Percentiles rank a stretch among this genome's conserved stretches.
These are phyloP conservation scores for Bubo scandiacus DNA, from an alignment of 2,113 vertebrate genomes.

Conservation along the genomic window DNA sequence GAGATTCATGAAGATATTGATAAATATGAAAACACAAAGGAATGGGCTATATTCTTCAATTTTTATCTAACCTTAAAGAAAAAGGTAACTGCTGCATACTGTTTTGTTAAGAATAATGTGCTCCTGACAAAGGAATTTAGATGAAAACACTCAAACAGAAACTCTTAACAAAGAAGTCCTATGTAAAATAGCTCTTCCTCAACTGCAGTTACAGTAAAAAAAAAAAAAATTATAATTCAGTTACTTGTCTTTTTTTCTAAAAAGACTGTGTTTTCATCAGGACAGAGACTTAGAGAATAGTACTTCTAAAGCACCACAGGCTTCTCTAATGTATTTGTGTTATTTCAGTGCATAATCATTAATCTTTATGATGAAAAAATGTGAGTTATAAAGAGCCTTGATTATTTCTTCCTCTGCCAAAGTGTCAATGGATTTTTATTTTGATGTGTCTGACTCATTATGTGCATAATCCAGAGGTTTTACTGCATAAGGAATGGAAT, in stretches of 20 bases:
- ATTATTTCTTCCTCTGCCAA: constrained; percentile 53
- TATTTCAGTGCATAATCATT: constrained; percentile 39
- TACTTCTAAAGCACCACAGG: not conserved
- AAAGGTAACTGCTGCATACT: not conserved
- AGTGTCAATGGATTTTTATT: constrained; percentile 60
- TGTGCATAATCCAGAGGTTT: constrained; percentile 48
- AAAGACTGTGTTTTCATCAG: not conserved
- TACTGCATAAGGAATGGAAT: not conserved
- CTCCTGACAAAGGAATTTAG: not conserved
- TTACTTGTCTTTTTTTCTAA: not conserved
- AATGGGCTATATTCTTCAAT: not conserved
- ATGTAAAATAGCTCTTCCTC: not conserved
- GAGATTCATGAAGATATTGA: not conserved
- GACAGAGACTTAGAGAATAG: constrained; percentile 1
- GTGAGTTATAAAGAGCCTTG: constrained; percentile 41
- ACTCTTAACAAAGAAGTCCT: not conserved
- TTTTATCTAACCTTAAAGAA: not conserved
- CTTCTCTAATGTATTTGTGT: constrained; percentile 37
- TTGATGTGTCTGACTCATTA: constrained; percentile 41
- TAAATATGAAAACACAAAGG: not conserved
- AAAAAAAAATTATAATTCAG: not conserved
- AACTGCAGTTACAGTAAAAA: not conserved
- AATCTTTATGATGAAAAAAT: constrained; percentile 55
- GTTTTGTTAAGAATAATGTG: not conserved
- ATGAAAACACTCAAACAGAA: not conserved